Conservation (phyloP, 2,888 invertebrate species). For the Xylophagus ater region DNA sequence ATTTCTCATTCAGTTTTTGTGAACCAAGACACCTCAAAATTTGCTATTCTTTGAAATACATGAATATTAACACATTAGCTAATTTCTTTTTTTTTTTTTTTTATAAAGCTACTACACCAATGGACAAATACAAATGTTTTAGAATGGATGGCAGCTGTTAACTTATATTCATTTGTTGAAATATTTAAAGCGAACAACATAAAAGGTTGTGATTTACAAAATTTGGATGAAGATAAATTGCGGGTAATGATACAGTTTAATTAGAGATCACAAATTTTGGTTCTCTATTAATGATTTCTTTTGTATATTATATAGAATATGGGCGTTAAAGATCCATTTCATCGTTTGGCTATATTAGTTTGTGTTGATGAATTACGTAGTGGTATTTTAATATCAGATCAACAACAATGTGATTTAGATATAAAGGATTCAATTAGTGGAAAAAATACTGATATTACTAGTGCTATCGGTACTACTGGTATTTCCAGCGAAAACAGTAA, state of each 20-base stretch:
- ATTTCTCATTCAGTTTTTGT: not conserved
- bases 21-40: not conserved
- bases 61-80: not conserved
- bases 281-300: not conserved
- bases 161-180: constrained; percentile 59
- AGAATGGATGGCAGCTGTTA: constrained; percentile 65
- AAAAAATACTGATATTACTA: no score
- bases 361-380: constrained; percentile 54
- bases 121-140: constrained; percentile 60
- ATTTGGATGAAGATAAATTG: constrained; percentile 54
- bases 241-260: no score
- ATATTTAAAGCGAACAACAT: constrained; percentile 59
- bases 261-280: no score
- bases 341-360: constrained; percentile 55
- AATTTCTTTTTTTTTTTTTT: constrained; percentile 17
- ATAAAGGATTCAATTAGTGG: not conserved
- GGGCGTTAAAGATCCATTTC: constrained; percentile 64
- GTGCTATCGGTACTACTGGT: no score
- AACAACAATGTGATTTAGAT: constrained; percentile 10
- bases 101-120: constrained; percentile 52
- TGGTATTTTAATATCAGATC: constrained; percentile 19
- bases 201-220: constrained; percentile 53
- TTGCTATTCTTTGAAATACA: not conserved
- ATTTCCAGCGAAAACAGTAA: no score
- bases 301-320: constrained; percentile 44